phyloP scores from a whole-genome alignment of 1,140 invertebrate species.

The Cotesia vestalis region DNA sequence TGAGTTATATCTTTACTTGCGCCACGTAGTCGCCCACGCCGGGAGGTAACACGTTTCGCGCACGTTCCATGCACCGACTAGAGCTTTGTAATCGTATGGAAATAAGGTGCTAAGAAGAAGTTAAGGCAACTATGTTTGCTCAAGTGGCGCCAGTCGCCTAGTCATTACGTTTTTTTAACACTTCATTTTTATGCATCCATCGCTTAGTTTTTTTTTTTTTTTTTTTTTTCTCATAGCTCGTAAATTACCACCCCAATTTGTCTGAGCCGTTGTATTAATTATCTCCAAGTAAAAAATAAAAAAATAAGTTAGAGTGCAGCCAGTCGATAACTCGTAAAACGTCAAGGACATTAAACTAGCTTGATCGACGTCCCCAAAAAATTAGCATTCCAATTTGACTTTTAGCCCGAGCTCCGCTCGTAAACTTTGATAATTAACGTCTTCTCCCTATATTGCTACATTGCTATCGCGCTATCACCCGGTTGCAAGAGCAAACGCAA shows the following conservation, averaged over 20 bases:
- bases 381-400: constrained; percentile 59
- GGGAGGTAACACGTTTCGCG: constrained; percentile 22
- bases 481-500: constrained; percentile 23
- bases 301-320: not conserved
- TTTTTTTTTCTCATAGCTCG: too few relatives aligned
- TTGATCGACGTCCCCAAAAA: constrained; percentile 43
- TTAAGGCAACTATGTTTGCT: constrained; percentile 49
- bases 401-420: constrained; percentile 41
- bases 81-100: constrained; percentile 54
- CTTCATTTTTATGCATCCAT: too few relatives aligned
- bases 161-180: too few relatives aligned
- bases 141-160: constrained; percentile 47
- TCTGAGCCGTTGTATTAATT: too few relatives aligned
- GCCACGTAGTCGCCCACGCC: constrained; percentile 40
- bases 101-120: constrained; percentile 55
- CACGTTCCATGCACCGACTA: constrained; percentile 33
- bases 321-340: constrained; percentile 38
- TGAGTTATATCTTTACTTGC: constrained; percentile 42
- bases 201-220: too few relatives aligned
- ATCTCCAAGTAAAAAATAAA: too few relatives aligned
- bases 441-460: constrained; percentile 19
- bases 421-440: constrained; percentile 59
- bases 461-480: constrained; percentile 15
- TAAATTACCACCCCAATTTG: too few relatives aligned
- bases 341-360: constrained; percentile 41